Percentiles rank a stretch among this genome's conserved stretches.
phyloP scores from a whole-genome alignment of 2,888 invertebrate species.

The Dimorphilus gyrociliatus region DNA sequence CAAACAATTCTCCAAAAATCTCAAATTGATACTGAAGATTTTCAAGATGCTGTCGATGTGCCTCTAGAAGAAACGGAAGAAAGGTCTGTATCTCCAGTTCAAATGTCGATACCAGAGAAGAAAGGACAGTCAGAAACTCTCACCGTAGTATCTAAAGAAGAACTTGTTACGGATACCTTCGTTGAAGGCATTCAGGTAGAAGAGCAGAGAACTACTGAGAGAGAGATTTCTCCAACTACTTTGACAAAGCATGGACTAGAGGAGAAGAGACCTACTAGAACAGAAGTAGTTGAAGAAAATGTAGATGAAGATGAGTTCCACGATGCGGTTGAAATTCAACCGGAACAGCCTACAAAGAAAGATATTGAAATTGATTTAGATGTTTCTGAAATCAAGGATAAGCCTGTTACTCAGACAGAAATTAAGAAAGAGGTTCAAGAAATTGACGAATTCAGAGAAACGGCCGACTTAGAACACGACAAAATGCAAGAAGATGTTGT shows the following conservation, averaged over 20 bases:
- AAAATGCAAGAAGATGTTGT: too few relatives aligned
- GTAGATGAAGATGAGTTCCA: slow-evolving; percentile 12
- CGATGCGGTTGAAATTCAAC: slow-evolving; percentile 6
- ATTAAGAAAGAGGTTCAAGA: slow-evolving; percentile 5
- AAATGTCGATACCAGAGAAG: slow-evolving; percentile 4
- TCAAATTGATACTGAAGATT: too few relatives aligned
- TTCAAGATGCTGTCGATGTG: slow-evolving; percentile 1
- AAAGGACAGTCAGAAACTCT: too few relatives aligned
- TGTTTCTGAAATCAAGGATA: too few relatives aligned
- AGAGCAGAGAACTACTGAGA: too few relatives aligned
- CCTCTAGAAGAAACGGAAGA: slow-evolving; percentile 4
- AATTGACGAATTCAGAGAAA: slow-evolving; percentile 8
- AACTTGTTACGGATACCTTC: too few relatives aligned
- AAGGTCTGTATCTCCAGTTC: slow-evolving; percentile 6
- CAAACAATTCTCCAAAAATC: too few relatives aligned
- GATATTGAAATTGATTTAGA: slow-evolving; percentile 7
- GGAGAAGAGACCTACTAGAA: slow-evolving; percentile 5
- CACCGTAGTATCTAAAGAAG: too few relatives aligned
- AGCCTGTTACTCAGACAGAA: slow-evolving; percentile 6
- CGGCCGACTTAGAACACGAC: too few relatives aligned
- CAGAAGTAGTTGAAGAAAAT: slow-evolving; percentile 10
- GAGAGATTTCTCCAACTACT: too few relatives aligned
- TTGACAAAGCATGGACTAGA: too few relatives aligned
- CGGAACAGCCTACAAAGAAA: slow-evolving; percentile 5
- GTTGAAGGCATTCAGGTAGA: too few relatives aligned